Evolutionary conservation across 2,888 invertebrate species (phyloP).

Genomic region (Noctua fimbriata): DNA sequence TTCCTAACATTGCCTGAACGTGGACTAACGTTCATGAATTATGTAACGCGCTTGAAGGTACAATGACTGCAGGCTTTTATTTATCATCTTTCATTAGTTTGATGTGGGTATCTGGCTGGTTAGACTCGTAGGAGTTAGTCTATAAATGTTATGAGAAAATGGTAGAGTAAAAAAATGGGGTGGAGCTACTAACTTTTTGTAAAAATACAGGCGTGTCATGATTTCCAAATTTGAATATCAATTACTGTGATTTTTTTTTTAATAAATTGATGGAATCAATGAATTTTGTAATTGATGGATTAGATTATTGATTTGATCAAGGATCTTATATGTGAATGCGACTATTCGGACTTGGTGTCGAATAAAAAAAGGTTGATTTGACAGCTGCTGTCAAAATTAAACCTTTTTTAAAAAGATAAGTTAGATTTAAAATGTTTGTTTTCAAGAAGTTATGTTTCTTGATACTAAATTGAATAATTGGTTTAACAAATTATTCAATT

Average conservation of each 20-base stretch:
- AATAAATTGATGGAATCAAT: not conserved
- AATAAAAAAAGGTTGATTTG: not conserved
- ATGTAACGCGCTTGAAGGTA: slow-evolving; percentile 57
- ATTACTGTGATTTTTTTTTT: not conserved
- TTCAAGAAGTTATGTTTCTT: too few species aligned
- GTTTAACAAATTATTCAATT: too few species aligned
- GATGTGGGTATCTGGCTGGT: slow-evolving; percentile 44
- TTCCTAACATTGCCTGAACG: slow-evolving; percentile 54
- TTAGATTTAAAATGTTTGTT: not conserved
- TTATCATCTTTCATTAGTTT: slow-evolving; percentile 61
- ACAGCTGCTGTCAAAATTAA: not conserved
- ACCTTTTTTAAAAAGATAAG: not conserved
- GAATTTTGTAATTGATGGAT: too few species aligned
- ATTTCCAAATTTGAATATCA: not conserved
- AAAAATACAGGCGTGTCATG: not conserved
- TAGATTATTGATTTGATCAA: not conserved
- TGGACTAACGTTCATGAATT: slow-evolving; percentile 64
- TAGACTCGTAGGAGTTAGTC: not conserved
- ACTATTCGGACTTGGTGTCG: not conserved
- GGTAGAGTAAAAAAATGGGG: not conserved
- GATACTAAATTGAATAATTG: too few species aligned
- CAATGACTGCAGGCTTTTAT: slow-evolving; percentile 61
- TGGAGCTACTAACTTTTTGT: not conserved
- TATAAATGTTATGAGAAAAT: slow-evolving; percentile 9
- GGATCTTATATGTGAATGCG: not conserved